phyloP scores from a whole-genome alignment of 2,113 vertebrate species.

The Amblyornis subalaris region DNA sequence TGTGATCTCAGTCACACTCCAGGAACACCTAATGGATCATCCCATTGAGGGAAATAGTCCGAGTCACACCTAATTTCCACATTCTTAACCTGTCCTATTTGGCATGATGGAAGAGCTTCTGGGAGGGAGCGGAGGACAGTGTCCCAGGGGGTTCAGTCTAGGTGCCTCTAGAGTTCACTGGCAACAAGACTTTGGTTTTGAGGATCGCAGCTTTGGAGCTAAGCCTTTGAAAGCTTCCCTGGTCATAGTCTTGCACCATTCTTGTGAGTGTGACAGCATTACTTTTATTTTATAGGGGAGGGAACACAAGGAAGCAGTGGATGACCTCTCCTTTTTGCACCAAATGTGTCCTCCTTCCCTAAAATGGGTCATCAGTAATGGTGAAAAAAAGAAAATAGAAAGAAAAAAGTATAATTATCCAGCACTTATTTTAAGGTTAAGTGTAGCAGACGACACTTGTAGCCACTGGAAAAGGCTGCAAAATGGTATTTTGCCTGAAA shows the following conservation, averaged over 20 bases:
- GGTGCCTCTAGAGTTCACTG: background rate
- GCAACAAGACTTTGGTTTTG: background rate
- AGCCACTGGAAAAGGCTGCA: background rate
- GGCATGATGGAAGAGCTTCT: background rate
- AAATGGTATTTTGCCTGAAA: background rate
- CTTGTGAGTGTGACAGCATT: background rate
- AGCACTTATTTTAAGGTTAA: background rate
- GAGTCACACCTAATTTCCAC: background rate
- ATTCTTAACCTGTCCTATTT: background rate
- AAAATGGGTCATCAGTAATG: background rate
- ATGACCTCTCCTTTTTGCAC: background rate
- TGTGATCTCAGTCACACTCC: background rate
- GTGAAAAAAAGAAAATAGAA: background rate
- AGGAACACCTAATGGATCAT: background rate
- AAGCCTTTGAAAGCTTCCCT: background rate
- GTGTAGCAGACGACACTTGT: background rate
- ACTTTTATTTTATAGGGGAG: background rate
- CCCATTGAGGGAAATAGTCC: background rate
- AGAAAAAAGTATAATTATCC: background rate
- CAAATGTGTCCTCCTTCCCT: background rate
- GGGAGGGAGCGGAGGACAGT: background rate
- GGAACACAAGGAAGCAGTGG: background rate
- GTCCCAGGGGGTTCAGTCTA: background rate
- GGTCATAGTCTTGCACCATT: background rate
- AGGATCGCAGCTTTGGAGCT: background rate